phyloP scores from a whole-genome alignment of 2,888 invertebrate species.

The Apantesis nais region DNA sequence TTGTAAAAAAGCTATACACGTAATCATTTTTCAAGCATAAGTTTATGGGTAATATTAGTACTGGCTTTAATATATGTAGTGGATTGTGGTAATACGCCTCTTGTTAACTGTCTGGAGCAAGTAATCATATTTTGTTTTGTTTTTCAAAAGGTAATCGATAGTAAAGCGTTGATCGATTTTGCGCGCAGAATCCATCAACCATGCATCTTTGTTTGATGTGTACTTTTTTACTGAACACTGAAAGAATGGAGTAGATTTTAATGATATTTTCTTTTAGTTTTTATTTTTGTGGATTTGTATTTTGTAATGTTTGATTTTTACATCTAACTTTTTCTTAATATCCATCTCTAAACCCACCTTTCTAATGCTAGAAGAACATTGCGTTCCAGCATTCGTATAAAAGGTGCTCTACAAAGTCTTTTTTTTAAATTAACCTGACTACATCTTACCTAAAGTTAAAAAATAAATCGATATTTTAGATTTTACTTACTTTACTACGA shows the following conservation, averaged over 20 bases:
- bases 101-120: background rate
- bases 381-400: background rate
- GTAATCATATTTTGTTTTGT: constrained; percentile 5
- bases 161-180: constrained; percentile 49
- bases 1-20: background rate
- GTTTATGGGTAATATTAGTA: background rate
- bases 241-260: constrained; percentile 18
- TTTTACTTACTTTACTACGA: constrained; percentile 7
- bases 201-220: constrained; percentile 50
- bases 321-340: background rate
- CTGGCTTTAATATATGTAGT: background rate
- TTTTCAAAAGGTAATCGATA: constrained; percentile 26
- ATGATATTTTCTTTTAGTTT: background rate
- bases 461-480: constrained; percentile 11
- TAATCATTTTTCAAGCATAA: background rate
- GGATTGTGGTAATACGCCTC: background rate
- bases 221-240: constrained; percentile 36
- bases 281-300: background rate
- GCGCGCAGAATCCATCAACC: constrained; percentile 50
- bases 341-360: background rate
- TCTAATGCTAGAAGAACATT: too few relatives aligned
- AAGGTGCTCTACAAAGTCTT: background rate
- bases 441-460: constrained; percentile 8
- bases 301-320: background rate
- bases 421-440: background rate